These are phyloP conservation scores for Pagrus major DNA, from an alignment of 2,113 vertebrate genomes.

Conservation along the genomic window DNA sequence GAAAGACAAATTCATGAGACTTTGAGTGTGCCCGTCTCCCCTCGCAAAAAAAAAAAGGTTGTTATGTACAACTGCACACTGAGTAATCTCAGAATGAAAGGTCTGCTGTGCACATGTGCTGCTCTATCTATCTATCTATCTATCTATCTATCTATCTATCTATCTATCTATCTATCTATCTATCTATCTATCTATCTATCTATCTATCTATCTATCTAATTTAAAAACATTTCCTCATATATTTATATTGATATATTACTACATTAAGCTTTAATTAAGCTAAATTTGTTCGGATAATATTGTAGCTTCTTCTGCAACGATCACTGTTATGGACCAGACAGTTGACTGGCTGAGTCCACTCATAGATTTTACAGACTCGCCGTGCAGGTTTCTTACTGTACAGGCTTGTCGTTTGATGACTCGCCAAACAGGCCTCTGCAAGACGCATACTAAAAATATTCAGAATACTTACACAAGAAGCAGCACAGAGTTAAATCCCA, in stretches of 20 bases:
- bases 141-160: constrained; percentile 25
- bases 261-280: not conserved
- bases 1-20: constrained; percentile 50
- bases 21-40: constrained; percentile 25
- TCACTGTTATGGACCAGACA: not conserved
- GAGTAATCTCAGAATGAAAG: constrained; percentile 13
- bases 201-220: too few relatives aligned
- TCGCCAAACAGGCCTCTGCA: constrained; percentile 7
- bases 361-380: constrained; percentile 9
- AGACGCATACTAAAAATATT: constrained; percentile 24
- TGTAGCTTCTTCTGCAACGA: not conserved
- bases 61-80: constrained; percentile 2
- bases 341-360: not conserved
- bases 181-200: not conserved
- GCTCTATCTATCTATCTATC: constrained; percentile 33
- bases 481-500: not conserved
- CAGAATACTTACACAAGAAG: constrained; percentile 28
- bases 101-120: constrained; percentile 13
- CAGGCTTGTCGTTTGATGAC: constrained; percentile 18
- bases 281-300: not conserved
- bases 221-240: too few relatives aligned
- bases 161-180: constrained; percentile 8
- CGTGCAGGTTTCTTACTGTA: constrained; percentile 5
- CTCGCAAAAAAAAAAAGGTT: constrained; percentile 29
- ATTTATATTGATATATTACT: too few relatives aligned